Conservation (phyloP, 2,113 vertebrate genomes). For the Channa maculata region DNA sequence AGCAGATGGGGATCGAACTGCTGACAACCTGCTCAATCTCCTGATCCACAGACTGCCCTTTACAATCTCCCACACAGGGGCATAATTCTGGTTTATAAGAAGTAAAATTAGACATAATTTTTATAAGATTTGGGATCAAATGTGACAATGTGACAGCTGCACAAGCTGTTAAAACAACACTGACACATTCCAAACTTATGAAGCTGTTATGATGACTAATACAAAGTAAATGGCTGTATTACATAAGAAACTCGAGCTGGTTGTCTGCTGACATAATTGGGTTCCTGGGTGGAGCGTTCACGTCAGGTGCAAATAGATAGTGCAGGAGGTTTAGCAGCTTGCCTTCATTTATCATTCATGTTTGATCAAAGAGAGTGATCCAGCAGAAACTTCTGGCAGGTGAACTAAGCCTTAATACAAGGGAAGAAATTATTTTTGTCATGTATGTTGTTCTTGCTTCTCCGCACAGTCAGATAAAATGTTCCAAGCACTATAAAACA, state of each 20-base stretch:
- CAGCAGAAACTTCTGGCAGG: constrained; percentile 12
- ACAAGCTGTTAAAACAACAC: too few relatives aligned
- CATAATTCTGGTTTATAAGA: too few relatives aligned
- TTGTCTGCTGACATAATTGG: constrained; percentile 28
- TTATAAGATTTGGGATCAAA: too few relatives aligned
- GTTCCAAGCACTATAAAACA: too few relatives aligned
- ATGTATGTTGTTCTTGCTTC: neutral
- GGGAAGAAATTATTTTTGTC: constrained; percentile 1
- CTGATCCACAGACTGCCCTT: too few relatives aligned
- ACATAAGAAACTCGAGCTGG: constrained; percentile 29
- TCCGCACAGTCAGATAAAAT: too few relatives aligned
- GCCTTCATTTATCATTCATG: constrained; percentile 67
- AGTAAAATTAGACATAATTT: too few relatives aligned
- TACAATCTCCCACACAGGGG: too few relatives aligned
- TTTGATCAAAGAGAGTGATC: constrained; percentile 63
- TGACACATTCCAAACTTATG: too few relatives aligned
- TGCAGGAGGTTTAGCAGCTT: constrained; percentile 44
- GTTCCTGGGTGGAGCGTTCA: constrained; percentile 40
- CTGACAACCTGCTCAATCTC: too few relatives aligned
- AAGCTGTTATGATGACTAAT: neutral
- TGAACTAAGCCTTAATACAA: constrained; percentile 33
- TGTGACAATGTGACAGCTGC: neutral
- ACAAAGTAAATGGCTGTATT: neutral
- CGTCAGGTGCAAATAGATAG: constrained; percentile 44
- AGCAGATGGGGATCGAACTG: too few relatives aligned